These are phyloP conservation scores for Nannospalax galili DNA, from an alignment of 2,113 vertebrate species.

Conservation along the genomic window DNA sequence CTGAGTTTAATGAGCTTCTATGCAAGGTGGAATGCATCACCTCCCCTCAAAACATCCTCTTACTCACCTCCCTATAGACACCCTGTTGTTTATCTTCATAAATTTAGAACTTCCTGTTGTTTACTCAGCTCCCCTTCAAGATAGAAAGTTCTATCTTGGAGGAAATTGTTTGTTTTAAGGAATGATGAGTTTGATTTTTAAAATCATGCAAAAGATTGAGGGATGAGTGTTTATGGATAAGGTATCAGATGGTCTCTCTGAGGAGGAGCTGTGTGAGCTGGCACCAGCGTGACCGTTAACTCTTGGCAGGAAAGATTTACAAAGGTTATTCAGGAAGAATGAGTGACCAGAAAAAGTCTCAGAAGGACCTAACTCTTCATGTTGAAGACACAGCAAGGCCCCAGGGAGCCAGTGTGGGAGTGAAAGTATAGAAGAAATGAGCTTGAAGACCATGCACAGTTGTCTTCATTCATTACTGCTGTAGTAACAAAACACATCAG, in stretches of 20 bases:
- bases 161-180: not conserved
- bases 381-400: not conserved
- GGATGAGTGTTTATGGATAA: not conserved
- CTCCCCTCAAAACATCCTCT: too few species aligned
- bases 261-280: not conserved
- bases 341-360: not conserved
- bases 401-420: too few species aligned
- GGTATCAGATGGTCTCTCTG: not conserved
- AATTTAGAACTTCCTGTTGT: too few species aligned
- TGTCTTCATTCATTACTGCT: not conserved
- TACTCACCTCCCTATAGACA: too few species aligned
- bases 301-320: not conserved
- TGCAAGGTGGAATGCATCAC: too few species aligned
- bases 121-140: too few species aligned
- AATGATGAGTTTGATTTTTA: not conserved
- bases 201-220: not conserved
- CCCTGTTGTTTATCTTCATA: too few species aligned
- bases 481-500: not conserved
- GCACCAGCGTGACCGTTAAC: not conserved
- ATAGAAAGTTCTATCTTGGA: too few species aligned
- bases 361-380: not conserved
- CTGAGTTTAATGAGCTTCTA: too few species aligned
- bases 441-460: not conserved
- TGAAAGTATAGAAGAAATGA: not conserved
- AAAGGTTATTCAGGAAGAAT: not conserved